Evolutionary conservation across 1,140 invertebrate genomes (phyloP).

Genomic region (Stratiolaelaps scimitus): DNA sequence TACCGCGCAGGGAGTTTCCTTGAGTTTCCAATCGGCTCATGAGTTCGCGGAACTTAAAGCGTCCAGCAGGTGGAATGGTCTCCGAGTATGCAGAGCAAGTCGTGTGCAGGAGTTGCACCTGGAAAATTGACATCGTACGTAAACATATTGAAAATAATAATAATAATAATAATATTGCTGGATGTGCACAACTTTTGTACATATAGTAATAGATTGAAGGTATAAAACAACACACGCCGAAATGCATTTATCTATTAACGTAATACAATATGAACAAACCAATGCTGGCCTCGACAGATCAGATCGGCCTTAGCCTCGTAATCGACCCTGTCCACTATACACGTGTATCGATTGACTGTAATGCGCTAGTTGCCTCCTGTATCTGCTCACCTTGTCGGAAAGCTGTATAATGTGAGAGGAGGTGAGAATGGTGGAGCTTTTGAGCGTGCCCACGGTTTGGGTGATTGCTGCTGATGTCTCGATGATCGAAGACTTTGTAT

Average conservation of each 20-base stretch:
- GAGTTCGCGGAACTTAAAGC: conserved; percentile 75
- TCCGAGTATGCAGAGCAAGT: conserved; percentile 60
- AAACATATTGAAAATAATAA: conserved; percentile 6
- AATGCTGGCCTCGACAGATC: too few relatives aligned
- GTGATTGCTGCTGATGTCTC: conserved; percentile 37
- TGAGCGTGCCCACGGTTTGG: conserved; percentile 33
- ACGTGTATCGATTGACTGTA: too few relatives aligned
- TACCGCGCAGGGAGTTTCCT: conserved; percentile 57
- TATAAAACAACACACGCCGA: too few relatives aligned
- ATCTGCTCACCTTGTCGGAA: conserved; percentile 51
- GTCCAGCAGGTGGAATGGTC: conserved; percentile 63
- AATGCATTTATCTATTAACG: too few relatives aligned
- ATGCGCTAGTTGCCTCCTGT: too few relatives aligned
- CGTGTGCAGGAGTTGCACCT: conserved; percentile 57
- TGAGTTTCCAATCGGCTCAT: conserved; percentile 64
- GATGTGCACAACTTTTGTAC: too few relatives aligned
- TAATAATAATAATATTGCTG: background rate
- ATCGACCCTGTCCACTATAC: too few relatives aligned
- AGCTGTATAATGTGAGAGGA: conserved; percentile 55
- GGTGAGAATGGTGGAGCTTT: conserved; percentile 31
- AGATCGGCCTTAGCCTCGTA: background rate
- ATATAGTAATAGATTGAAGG: too few relatives aligned
- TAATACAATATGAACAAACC: too few relatives aligned
- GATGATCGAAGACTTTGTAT: conserved; percentile 32
- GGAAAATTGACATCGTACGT: background rate